Evolutionary conservation across 53 echinoderm and acorn worm genomes (phyloP).

Genomic region (Paelopatides confundens): DNA sequence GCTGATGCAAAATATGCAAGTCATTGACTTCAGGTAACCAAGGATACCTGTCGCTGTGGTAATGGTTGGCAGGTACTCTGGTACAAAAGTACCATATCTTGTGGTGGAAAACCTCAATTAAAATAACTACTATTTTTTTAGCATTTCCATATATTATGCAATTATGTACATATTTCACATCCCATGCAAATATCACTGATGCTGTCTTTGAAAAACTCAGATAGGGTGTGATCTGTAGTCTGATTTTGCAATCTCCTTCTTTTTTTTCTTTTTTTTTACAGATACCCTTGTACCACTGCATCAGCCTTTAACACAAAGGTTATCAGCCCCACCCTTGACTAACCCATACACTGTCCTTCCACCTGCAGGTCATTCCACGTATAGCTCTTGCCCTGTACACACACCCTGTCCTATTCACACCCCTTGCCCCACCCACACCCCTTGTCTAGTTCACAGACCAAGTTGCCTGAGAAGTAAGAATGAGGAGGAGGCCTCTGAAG

Average conservation of each 20-base stretch:
- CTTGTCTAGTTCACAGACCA: slow-evolving; percentile 59
- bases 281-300: slow-evolving; percentile 76
- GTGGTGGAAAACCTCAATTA: too few species aligned
- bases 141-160: too few species aligned
- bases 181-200: too few species aligned
- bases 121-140: too few species aligned
- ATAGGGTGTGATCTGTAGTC: too few species aligned
- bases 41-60: too few species aligned
- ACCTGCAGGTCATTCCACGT: slow-evolving; percentile 76
- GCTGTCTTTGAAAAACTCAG: too few species aligned
- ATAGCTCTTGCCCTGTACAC: slow-evolving; percentile 87
- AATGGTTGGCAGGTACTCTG: too few species aligned
- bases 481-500: slow-evolving; percentile 16
- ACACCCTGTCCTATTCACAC: slow-evolving; percentile 88
- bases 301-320: slow-evolving; percentile 87
- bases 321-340: slow-evolving; percentile 91
- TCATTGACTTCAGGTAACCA: too few species aligned
- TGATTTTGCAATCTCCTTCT: background rate
- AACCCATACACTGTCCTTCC: slow-evolving; percentile 75
- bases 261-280: background rate
- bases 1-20: too few species aligned
- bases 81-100: too few species aligned
- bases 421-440: slow-evolving; percentile 90
- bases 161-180: too few species aligned
- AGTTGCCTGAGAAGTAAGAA: slow-evolving; percentile 19